These are phyloP conservation scores for Platyscapa corneri DNA, from an alignment of 1,140 invertebrate species.

Conservation along the genomic window DNA sequence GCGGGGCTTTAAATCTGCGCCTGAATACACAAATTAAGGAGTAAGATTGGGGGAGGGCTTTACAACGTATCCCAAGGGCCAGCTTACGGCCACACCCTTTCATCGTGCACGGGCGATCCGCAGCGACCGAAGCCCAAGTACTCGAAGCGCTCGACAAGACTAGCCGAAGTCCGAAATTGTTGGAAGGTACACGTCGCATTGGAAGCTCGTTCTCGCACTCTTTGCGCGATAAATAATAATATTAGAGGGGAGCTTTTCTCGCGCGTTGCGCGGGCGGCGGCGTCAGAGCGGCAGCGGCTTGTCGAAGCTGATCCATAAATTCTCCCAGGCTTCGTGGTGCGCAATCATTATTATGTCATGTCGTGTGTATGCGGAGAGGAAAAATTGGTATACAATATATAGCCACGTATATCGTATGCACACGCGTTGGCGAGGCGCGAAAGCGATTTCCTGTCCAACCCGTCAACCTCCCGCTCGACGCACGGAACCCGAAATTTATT, in stretches of 20 bases:
- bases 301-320: constrained; percentile 48
- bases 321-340: constrained; percentile 28
- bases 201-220: neutral
- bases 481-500: too few relatives aligned
- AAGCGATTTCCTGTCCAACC: neutral
- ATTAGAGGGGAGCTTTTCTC: neutral
- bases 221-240: constrained; percentile 10
- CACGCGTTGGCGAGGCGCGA: neutral
- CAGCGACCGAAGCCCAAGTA: neutral
- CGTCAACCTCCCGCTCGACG: neutral
- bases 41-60: neutral
- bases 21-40: neutral
- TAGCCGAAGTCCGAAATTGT: neutral
- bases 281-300: constrained; percentile 13
- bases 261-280: neutral
- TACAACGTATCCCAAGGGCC: constrained; percentile 4
- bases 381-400: neutral
- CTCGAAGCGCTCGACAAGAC: neutral
- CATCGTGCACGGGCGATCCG: neutral
- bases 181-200: neutral
- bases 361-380: neutral
- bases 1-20: neutral
- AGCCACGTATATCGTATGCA: neutral
- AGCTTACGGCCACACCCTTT: constrained; percentile 43
- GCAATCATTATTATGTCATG: constrained; percentile 47